Evolutionary conservation across 64 coral and sea anemone genomes (phyloP), one percentile per base, ranked within the genome.

Genomic region (Pachyseris speciosa): DNA sequence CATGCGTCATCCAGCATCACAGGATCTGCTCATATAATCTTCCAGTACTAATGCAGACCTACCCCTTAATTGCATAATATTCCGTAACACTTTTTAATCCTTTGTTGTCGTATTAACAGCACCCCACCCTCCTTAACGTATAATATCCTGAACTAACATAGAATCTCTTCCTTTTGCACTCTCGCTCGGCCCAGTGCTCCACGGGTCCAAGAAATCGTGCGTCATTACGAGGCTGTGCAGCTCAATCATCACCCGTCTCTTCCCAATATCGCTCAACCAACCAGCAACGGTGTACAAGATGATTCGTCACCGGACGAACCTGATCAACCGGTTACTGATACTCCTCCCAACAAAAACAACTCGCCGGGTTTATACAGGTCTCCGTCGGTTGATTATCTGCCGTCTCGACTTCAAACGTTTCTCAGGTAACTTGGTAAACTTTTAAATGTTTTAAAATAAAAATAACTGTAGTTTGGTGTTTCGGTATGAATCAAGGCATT

Each of bases 151-250:
- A 80, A 37, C 75, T 80, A 81, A 81, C 53, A 63, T 15, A 8
- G 16, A 20, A 12, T 44, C 28, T 79, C 75, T 79, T 79, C 50
- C 48, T 60, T 81, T 81, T 81, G 29, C n/a, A 41, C 77, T 36
- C 53, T 81, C 20, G 22, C 77, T 81, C n/a, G 77, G 63, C 53
- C 77, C 53, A 81, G 77, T 81, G 52, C 77, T 39, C 53, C 51
- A 24, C 31, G 77, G 77, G 77, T 81, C 77, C 77, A 81, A 61
- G 53, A 81, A 40, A 39, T 81, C 37, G 51, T 81, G 31, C 53
- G 63, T 11, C 77, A 81, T 81, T 81, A 81, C 77, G 77, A 63
- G 53, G 75, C 45, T 57, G 30, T 79, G 17, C 75, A 79, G 50
- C 20, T 61, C 13, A 38, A 39, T 60, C 77, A 81, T 81, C 77